Evolutionary conservation across 1,140 invertebrate genomes (phyloP).

Genomic region (Oncopodura yosiiana): DNA sequence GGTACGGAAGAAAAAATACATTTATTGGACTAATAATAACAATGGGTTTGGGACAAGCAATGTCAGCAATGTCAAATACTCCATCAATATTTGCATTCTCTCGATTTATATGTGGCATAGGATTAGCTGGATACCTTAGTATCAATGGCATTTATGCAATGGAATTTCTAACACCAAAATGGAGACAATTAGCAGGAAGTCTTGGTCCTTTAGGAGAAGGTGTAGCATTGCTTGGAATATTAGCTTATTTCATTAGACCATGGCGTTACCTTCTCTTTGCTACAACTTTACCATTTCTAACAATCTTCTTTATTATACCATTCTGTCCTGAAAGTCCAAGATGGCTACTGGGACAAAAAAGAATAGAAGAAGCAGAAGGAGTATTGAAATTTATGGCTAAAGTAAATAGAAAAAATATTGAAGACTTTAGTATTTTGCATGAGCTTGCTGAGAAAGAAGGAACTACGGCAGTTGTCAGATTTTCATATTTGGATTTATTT

Average conservation of each 20-base stretch:
- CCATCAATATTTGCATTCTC: constrained; percentile 23
- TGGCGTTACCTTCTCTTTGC: constrained; percentile 27
- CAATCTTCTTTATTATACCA: constrained; percentile 18
- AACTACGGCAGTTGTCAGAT: background rate
- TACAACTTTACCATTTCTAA: constrained; percentile 14
- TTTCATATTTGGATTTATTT: constrained; percentile 23
- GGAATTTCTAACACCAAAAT: constrained; percentile 32
- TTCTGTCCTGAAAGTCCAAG: constrained; percentile 44
- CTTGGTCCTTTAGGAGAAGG: constrained; percentile 30
- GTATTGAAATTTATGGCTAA: constrained; percentile 40
- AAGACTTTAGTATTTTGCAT: constrained; percentile 3
- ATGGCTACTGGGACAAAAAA: constrained; percentile 43
- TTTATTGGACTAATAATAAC: constrained; percentile 21
- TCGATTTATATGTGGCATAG: constrained; percentile 25
- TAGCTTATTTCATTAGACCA: constrained; percentile 24
- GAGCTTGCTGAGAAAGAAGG: constrained; percentile 11
- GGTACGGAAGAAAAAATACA: constrained; percentile 26
- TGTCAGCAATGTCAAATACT: constrained; percentile 16
- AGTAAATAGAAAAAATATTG: constrained; percentile 34
- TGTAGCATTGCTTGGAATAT: constrained; percentile 24
- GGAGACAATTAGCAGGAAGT: constrained; percentile 21
- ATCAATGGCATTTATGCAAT: constrained; percentile 28
- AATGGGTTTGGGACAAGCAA: constrained; percentile 17
- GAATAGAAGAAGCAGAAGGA: constrained; percentile 39
- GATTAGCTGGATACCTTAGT: constrained; percentile 26